phyloP scores from a whole-genome alignment of 23 tunicate species.

The Styela clava region DNA sequence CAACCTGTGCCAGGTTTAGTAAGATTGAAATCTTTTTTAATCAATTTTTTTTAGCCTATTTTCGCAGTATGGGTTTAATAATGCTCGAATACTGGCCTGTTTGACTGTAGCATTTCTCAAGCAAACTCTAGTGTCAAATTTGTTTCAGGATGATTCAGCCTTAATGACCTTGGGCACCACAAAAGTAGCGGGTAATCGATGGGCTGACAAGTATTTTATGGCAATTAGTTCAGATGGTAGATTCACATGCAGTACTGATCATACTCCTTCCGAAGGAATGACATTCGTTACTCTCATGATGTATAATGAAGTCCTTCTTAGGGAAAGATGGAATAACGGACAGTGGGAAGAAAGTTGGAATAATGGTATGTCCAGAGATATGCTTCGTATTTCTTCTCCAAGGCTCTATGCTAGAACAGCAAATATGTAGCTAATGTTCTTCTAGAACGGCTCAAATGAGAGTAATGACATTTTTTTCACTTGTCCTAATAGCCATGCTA shows the following conservation, averaged over 20 bases:
- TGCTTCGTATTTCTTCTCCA: not conserved
- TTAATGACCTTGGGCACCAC: not conserved
- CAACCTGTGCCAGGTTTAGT: no score
- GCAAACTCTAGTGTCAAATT: no score
- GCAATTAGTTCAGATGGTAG: conserved; percentile 38
- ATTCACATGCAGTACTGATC: conserved; percentile 43
- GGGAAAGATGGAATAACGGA: conserved; percentile 25
- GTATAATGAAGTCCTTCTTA: conserved; percentile 8
- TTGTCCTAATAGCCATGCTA: no score
- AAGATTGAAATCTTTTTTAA: no score
- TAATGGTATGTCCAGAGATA: conserved; percentile 9
- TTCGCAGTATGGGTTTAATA: no score
- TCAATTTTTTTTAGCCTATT: no score
- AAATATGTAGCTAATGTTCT: no score
- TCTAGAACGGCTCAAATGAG: no score
- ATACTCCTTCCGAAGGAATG: conserved; percentile 81
- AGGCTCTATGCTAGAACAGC: not conserved
- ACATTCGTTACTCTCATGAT: conserved; percentile 52
- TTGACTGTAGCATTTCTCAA: no score
- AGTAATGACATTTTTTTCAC: no score
- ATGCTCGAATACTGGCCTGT: no score
- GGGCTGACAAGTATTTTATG: conserved; percentile 72
- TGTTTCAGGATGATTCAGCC: not conserved
- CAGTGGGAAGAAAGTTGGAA: conserved; percentile 42
- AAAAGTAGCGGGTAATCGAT: conserved; percentile 10